Percentiles rank a stretch among this genome's conserved stretches.
Evolutionary conservation across 2,797 vertebrate species (phyloP).

Genomic region (Urocyon cinereoargenteus): DNA sequence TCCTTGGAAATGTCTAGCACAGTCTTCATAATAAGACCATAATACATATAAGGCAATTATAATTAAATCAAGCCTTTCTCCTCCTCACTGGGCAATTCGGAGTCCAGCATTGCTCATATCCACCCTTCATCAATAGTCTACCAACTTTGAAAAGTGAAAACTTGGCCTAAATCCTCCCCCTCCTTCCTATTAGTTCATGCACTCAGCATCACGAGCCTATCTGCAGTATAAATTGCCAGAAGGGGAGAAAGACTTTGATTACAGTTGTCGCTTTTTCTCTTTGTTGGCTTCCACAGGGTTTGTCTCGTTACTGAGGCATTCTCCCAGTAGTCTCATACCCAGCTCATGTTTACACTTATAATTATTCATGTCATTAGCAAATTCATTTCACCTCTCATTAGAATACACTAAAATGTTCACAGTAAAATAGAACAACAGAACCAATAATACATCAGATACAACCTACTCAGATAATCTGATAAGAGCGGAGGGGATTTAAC

Average conservation of each 20-base stretch:
- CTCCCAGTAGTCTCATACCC: slow-evolving; percentile 49
- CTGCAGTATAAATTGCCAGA: slow-evolving; percentile 7
- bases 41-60: background rate
- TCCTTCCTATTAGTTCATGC: background rate
- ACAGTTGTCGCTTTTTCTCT: slow-evolving; percentile 45
- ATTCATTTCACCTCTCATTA: slow-evolving; percentile 73
- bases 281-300: slow-evolving; percentile 49
- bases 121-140: background rate
- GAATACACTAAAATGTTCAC: slow-evolving; percentile 66
- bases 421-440: slow-evolving; percentile 64
- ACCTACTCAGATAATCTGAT: slow-evolving; percentile 66
- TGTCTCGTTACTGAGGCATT: slow-evolving; percentile 62
- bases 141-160: background rate
- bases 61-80: background rate
- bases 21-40: slow-evolving; percentile 3
- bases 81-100: background rate
- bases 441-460: slow-evolving; percentile 66
- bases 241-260: slow-evolving; percentile 63
- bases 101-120: background rate
- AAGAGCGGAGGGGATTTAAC: slow-evolving; percentile 64
- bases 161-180: background rate
- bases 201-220: background rate
- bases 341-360: slow-evolving; percentile 71
- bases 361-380: slow-evolving; percentile 79
- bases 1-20: slow-evolving; percentile 43